Evolutionary conservation across 2,888 invertebrate genomes (phyloP).

Genomic region (Drosophila lutescens): DNA sequence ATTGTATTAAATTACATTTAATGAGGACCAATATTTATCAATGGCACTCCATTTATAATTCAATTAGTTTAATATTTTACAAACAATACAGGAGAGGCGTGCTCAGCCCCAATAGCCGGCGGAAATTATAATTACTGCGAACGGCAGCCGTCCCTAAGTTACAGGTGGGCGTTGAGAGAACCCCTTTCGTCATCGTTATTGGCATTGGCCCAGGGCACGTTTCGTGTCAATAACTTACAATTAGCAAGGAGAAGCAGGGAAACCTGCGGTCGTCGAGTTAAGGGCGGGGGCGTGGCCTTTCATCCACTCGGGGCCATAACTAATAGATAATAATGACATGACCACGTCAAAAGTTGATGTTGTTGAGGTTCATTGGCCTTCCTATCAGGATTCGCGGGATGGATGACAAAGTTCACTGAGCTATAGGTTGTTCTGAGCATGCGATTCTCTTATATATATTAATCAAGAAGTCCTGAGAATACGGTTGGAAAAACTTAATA

Average conservation of each 20-base stretch:
- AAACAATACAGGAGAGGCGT: not conserved
- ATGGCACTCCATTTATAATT: conserved; percentile 2
- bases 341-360: conserved; percentile 40
- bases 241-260: conserved; percentile 24
- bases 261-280: not conserved
- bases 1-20: not conserved
- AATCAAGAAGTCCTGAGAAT: conserved; percentile 16
- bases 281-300: conserved; percentile 20
- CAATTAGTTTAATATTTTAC: not conserved
- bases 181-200: conserved; percentile 24
- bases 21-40: not conserved
- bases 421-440: conserved; percentile 13
- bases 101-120: conserved; percentile 19
- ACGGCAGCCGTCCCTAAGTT: not conserved
- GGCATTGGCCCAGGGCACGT: conserved; percentile 37
- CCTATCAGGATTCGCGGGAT: conserved; percentile 1
- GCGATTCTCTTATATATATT: conserved; percentile 17
- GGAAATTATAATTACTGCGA: conserved; percentile 43
- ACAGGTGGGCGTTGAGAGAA: conserved; percentile 36
- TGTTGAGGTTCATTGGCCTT: conserved; percentile 39
- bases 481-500: conserved; percentile 3
- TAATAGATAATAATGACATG: conserved; percentile 53
- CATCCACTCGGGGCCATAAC: conserved; percentile 32
- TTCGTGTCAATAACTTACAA: conserved; percentile 53
- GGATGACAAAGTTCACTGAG: conserved; percentile 40